Evolutionary conservation across 2,113 vertebrate species (phyloP).

Genomic region (Ceratotherium simum): DNA sequence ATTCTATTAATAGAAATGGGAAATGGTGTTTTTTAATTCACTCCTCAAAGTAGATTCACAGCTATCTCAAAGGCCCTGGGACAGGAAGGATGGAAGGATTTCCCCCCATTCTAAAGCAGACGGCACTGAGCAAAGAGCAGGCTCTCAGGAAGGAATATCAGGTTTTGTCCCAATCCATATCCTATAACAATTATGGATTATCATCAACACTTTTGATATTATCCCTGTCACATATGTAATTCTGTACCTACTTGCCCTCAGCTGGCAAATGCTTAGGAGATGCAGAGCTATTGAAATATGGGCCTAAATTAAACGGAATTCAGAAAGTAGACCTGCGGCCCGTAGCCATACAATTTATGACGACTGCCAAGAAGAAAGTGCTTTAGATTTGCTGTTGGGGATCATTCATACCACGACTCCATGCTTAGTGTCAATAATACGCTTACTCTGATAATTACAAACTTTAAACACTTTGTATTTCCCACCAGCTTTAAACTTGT

Average conservation of each 20-base stretch:
- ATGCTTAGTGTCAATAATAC: neutral
- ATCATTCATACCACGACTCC: neutral
- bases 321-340: neutral
- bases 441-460: neutral
- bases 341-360: neutral
- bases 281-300: neutral
- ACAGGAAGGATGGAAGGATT: neutral
- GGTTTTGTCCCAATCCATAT: neutral
- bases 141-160: neutral
- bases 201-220: neutral
- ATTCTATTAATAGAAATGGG: constrained; percentile 7
- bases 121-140: neutral
- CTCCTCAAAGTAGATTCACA: constrained; percentile 16
- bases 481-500: neutral
- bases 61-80: neutral
- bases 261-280: neutral
- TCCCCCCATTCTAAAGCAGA: neutral
- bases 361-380: neutral
- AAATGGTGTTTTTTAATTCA: constrained; percentile 9
- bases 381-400: neutral
- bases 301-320: neutral
- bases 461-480: neutral
- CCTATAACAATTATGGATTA: neutral
- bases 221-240: neutral
- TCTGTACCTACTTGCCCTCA: neutral